Evolutionary conservation across 2,797 vertebrate genomes (phyloP).

Genomic region (Schizopygopsis malacanthus): DNA sequence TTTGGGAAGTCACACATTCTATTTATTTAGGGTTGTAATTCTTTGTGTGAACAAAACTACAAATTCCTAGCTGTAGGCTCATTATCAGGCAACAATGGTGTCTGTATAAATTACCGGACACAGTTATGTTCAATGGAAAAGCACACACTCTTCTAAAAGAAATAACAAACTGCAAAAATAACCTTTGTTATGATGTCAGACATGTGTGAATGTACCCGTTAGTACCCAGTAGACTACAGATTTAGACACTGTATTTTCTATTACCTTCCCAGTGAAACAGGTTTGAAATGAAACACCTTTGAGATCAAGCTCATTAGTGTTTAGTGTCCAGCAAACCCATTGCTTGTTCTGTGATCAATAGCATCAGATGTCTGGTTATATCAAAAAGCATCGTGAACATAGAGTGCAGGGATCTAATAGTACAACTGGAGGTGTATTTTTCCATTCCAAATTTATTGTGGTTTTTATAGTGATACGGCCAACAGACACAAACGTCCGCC

Average conservation of each 20-base stretch:
- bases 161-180: slow-evolving; percentile 18
- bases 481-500: slow-evolving; percentile 47
- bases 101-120: background rate
- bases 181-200: background rate
- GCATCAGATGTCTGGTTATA: slow-evolving; percentile 12
- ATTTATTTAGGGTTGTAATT: background rate
- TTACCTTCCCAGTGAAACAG: background rate
- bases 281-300: slow-evolving; percentile 11
- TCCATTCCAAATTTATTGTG: slow-evolving; percentile 48
- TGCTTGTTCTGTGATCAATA: slow-evolving; percentile 9
- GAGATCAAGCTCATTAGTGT: slow-evolving; percentile 1
- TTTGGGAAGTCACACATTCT: background rate
- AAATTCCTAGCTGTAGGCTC: background rate
- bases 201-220: background rate
- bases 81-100: slow-evolving; percentile 1
- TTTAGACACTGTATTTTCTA: background rate
- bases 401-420: slow-evolving; percentile 1
- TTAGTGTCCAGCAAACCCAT: background rate
- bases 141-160: background rate
- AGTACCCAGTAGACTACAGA: background rate
- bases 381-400: background rate
- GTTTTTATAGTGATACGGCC: slow-evolving; percentile 23
- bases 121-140: background rate
- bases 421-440: slow-evolving; percentile 34
- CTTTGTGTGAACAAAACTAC: background rate